Percentiles rank a stretch among this genome's conserved stretches.
Conservation (phyloP, 2,888 invertebrate genomes). For the Blastobasis adustella region DNA sequence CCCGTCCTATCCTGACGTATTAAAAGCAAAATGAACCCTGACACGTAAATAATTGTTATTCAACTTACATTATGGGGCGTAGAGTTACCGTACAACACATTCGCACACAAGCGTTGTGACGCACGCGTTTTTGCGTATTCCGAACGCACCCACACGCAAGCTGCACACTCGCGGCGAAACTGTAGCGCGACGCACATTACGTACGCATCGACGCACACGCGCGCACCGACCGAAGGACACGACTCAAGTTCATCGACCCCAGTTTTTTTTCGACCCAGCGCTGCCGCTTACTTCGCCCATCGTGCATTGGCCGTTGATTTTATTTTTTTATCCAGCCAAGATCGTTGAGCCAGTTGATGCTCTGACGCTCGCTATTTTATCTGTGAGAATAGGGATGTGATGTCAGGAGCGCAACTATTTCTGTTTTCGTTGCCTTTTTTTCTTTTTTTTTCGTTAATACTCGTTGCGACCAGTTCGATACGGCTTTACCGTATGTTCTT, state of each 20-base stretch:
- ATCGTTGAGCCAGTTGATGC: constrained; percentile 52
- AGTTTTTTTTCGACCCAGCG: constrained; percentile 64
- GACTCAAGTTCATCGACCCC: constrained; percentile 62
- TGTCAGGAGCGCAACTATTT: constrained; percentile 29
- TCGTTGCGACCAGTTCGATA: too few species aligned
- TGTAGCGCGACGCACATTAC: constrained; percentile 22
- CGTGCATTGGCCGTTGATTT: constrained; percentile 58
- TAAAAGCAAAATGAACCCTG: too few species aligned
- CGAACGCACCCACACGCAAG: constrained; percentile 47
- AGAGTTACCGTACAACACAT: background rate
- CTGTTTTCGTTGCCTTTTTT: constrained; percentile 22
- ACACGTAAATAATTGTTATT: too few species aligned
- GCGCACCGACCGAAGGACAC: constrained; percentile 58
- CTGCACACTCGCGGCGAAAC: constrained; percentile 30
- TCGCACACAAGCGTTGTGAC: constrained; percentile 16
- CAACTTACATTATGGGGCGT: background rate
- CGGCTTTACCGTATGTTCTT: background rate
- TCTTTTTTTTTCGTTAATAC: too few species aligned
- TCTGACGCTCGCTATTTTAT: constrained; percentile 39
- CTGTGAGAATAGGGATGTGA: constrained; percentile 59
- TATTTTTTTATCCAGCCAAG: constrained; percentile 32
- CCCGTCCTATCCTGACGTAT: too few species aligned
- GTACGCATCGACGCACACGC: constrained; percentile 51
- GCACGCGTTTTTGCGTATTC: constrained; percentile 37
- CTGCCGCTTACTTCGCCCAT: constrained; percentile 54